Base-by-base conservation (phyloP, 2,888 invertebrate genomes). In the Apotomis capreana region DNA sequence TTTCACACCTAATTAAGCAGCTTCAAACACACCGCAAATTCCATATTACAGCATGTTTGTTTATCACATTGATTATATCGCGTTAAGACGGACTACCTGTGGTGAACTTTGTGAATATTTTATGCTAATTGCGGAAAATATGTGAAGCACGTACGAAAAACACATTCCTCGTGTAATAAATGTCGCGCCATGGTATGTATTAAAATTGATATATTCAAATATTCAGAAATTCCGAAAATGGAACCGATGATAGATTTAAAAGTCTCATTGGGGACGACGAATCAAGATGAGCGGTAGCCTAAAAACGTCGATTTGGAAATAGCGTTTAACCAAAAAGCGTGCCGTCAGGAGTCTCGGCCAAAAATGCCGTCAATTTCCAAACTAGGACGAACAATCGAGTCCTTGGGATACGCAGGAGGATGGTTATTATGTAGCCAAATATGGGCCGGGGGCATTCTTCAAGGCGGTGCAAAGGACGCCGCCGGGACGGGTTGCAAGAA, bases 381-480 rank as follows among this genome's bases (percentile, higher is more conserved):
- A 91, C 87, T 88, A 84, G 90, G 89, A 81, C 83, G 85, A 86
- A 91, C 91, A 92, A 92, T 91, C 90, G 90, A 84, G 78, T 80
- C 79, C 81, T 82, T 81, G 78, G 79, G 77, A 82, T 80, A 85
- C 81, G 80, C 83, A 79, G 85, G 82, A 86, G 83, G 86, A 84
- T 81, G 84, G 83, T 87, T 85, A 88, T 90, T 90, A 88, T 89
- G 86, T 85, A 82, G 83, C 92, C 92, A 80, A 89, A 91, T 91
- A 92, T 83, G 92, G 92, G 80, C 79, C 75, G 78, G 78, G 81
- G 84, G 80, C 88, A 89, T 90, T 90, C 89, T 84, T 83, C 80
- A 79, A 81, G 79, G 81, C 80, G 80, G 49, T 9, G 83, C 82
- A 91, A 91, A 92, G 92, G 91, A 90, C 91, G 85, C 91, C 92